A percentile compares a stretch with the other conserved stretches of the same genome.
These are phyloP conservation scores for Dendroctonus ponderosae DNA, from an alignment of 1,140 invertebrate genomes.

Conservation along the genomic window DNA sequence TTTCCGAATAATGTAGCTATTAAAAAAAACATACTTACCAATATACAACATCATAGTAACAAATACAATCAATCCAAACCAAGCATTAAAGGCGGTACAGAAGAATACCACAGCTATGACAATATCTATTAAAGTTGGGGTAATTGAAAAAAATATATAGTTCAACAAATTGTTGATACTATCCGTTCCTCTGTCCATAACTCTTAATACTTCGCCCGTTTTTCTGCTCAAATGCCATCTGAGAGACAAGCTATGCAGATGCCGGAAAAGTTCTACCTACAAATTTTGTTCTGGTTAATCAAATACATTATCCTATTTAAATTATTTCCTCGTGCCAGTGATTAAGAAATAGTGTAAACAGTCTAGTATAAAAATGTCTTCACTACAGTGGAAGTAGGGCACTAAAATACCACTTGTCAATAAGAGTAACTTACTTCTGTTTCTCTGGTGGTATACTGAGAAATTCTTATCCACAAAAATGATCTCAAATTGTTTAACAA, in stretches of 20 bases:
- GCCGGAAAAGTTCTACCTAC: slow-evolving; percentile 74
- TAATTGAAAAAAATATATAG: slow-evolving; percentile 84
- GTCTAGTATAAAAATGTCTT: no score
- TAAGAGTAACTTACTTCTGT: slow-evolving; percentile 66
- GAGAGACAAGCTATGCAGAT: slow-evolving; percentile 82
- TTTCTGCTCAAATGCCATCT: slow-evolving; percentile 90
- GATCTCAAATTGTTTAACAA: slow-evolving; percentile 87
- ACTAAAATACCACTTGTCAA: neutral
- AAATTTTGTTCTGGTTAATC: slow-evolving; percentile 39
- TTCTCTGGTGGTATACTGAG: slow-evolving; percentile 92
- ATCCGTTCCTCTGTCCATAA: slow-evolving; percentile 94
- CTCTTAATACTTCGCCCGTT: slow-evolving; percentile 90
- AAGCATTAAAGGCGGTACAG: slow-evolving; percentile 80
- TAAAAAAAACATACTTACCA: slow-evolving; percentile 60
- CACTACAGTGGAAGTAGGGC: no score
- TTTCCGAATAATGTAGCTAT: neutral
- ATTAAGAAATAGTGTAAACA: no score
- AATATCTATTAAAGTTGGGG: slow-evolving; percentile 91
- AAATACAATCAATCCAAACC: slow-evolving; percentile 94
- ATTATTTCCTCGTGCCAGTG: neutral
- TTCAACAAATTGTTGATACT: slow-evolving; percentile 91
- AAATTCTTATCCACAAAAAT: slow-evolving; percentile 92
- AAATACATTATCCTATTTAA: slow-evolving; percentile 2
- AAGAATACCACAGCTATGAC: slow-evolving; percentile 91
- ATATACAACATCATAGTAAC: slow-evolving; percentile 90